phyloP scores from a whole-genome alignment of 30 jellyfish, hydroid and myxozoan genomes.

The Euphysa ruthae region DNA sequence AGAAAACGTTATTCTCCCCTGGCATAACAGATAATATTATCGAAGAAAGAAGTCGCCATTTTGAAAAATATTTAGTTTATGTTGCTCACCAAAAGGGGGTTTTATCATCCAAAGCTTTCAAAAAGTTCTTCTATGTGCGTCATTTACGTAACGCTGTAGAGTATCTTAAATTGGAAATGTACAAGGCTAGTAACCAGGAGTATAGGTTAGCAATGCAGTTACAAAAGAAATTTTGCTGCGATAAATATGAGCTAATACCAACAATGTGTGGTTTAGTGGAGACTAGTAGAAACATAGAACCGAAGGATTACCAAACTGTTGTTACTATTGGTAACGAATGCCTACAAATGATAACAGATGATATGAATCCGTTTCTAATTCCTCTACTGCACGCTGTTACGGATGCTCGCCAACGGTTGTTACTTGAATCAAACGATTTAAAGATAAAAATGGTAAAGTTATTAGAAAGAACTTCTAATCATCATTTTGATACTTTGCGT shows the following conservation, averaged over 20 bases:
- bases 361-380: slow-evolving; percentile 36
- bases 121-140: slow-evolving; percentile 57
- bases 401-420: slow-evolving; percentile 46
- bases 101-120: slow-evolving; percentile 51
- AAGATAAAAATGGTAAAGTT: too few relatives aligned
- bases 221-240: slow-evolving; percentile 56
- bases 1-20: slow-evolving; percentile 52
- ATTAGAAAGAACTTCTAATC: too few relatives aligned
- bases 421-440: slow-evolving; percentile 30
- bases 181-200: slow-evolving; percentile 34
- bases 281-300: slow-evolving; percentile 46
- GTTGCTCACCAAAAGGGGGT: slow-evolving; percentile 78
- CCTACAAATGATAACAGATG: slow-evolving; percentile 43
- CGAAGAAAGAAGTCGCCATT: slow-evolving; percentile 65
- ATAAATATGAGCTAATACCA: slow-evolving; percentile 24
- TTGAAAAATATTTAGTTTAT: slow-evolving; percentile 64
- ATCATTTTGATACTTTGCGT: too few relatives aligned
- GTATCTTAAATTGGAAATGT: slow-evolving; percentile 54
- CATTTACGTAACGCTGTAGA: slow-evolving; percentile 60
- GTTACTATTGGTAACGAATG: slow-evolving; percentile 65
- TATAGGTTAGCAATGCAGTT: slow-evolving; percentile 51
- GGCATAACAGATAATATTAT: slow-evolving; percentile 27
- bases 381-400: slow-evolving; percentile 51
- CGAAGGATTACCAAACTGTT: slow-evolving; percentile 41
- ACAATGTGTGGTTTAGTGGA: slow-evolving; percentile 70